phyloP scores from a whole-genome alignment of 2,113 vertebrate species.

The Oryzias melastigma region DNA sequence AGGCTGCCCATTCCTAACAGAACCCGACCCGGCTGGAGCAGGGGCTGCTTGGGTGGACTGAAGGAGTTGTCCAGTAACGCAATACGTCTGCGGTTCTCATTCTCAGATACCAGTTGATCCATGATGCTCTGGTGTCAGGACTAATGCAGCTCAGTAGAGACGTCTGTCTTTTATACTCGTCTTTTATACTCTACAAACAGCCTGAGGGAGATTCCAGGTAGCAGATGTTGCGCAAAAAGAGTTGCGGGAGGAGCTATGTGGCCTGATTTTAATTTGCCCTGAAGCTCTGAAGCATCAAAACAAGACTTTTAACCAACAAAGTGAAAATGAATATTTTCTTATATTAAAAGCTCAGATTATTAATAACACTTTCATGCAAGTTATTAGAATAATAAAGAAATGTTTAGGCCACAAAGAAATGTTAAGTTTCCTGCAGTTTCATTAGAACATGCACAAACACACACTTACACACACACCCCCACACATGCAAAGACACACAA shows the following conservation, averaged over 20 bases:
- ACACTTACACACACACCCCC: neutral
- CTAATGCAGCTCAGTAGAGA: neutral
- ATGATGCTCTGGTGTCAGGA: conserved; percentile 51
- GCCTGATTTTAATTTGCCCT: too few species aligned
- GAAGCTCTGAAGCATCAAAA: too few species aligned
- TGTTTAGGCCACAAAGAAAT: neutral
- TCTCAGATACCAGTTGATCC: conserved; percentile 71
- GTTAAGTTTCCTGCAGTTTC: neutral
- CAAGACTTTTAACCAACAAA: too few species aligned
- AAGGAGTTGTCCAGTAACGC: conserved; percentile 82
- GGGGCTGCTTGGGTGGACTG: conserved; percentile 70
- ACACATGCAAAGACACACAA: neutral
- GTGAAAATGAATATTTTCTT: too few species aligned
- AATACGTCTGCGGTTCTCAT: conserved; percentile 29
- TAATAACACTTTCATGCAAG: too few species aligned
- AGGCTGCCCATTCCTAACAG: conserved; percentile 88
- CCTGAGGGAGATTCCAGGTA: too few species aligned
- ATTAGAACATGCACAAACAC: neutral
- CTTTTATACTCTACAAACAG: too few species aligned
- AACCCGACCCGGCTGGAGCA: conserved; percentile 77
- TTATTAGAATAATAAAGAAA: neutral
- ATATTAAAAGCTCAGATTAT: too few species aligned
- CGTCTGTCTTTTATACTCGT: too few species aligned
- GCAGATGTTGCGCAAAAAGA: too few species aligned
- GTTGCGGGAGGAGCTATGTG: too few species aligned